Base-by-base conservation (phyloP, 2,888 invertebrate genomes). In the Euzophera pinguis region DNA sequence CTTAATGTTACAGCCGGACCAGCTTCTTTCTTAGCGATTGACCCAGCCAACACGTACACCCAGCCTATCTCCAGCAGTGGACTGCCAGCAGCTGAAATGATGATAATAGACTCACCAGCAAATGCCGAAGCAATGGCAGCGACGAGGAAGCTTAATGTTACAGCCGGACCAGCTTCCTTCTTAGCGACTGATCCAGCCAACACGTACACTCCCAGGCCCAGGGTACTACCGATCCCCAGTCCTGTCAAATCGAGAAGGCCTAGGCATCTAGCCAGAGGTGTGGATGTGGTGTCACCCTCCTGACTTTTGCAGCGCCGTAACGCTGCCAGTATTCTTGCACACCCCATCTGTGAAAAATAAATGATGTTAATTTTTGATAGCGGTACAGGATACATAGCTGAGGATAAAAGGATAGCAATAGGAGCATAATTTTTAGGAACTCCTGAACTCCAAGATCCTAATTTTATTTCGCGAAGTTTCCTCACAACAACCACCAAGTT, bases 201-300 rank as follows among this genome's bases (percentile, higher is more conserved):
- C 45, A 99, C 98, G 78, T 99, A 99, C 10, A 98, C 98, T 0
- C 99, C 99, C 27, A 98, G 92, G 0, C 99, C 99, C 10, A 99
- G 92, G 0, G 97, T 97, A 58, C 95, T 94, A 56, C 97, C 97
- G 34, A 97, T 95, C 0, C 95, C 98, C 22, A 98, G 88, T 0
- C 96, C 95, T 0, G 97, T 97, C 49, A 98, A 90, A 84, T 98
- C 98, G 29, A 96, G 66, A 0, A 97, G 91, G 1, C 93, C 94
- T 39, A 98, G 91, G 50, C 96, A 96, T 52, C 98, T 75, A 0
- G 89, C 81, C 59, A 93, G 77, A 53, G 82, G 84, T 1, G 91
- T 87, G 0, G 75, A 67, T 0, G 67, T 84, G 53, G 82, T 70
- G 0, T 81, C 83, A 10, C 86, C 88, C 1, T 84, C 71, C 1